Percentiles rank a stretch among this genome's conserved stretches.
Evolutionary conservation across 2,888 invertebrate genomes (phyloP).

Genomic region (Chamaedrilus cognettii): DNA sequence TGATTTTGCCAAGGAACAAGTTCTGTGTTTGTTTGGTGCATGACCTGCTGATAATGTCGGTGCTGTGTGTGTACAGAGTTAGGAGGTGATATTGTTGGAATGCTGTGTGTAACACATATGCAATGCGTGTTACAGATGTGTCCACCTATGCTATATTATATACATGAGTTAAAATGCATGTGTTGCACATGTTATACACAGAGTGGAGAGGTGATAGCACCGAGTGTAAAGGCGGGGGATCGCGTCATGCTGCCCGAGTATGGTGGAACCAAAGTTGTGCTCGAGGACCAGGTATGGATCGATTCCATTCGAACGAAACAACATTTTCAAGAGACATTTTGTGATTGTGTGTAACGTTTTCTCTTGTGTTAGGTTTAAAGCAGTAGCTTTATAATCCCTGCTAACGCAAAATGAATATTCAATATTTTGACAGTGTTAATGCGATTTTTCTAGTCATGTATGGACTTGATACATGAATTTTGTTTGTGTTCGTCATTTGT

Average conservation of each 20-base stretch:
- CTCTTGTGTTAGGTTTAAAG: neutral
- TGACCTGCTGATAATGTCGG: too few relatives aligned
- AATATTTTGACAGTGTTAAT: neutral
- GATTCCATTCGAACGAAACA: conserved; percentile 14
- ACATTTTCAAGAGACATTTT: neutral
- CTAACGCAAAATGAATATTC: neutral
- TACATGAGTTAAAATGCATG: too few relatives aligned
- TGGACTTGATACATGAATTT: too few relatives aligned
- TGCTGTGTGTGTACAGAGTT: too few relatives aligned
- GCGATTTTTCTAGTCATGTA: neutral
- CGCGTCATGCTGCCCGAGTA: conserved; percentile 95
- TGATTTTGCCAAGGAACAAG: too few relatives aligned
- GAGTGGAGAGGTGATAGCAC: conserved; percentile 79
- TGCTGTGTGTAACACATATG: too few relatives aligned
- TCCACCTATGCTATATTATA: too few relatives aligned
- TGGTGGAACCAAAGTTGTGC: conserved; percentile 93
- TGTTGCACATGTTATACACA: too few relatives aligned
- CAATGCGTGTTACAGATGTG: too few relatives aligned
- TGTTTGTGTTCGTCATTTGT: too few relatives aligned
- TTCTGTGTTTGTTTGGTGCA: too few relatives aligned
- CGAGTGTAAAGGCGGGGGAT: conserved; percentile 87
- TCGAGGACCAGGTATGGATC: conserved; percentile 70
- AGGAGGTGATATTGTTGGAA: too few relatives aligned
- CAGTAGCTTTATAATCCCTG: neutral
- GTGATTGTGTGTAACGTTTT: neutral